Percentiles rank a stretch among this genome's conserved stretches.
Conservation (phyloP, 2,888 invertebrate species). For the Odontocerum albicorne region DNA sequence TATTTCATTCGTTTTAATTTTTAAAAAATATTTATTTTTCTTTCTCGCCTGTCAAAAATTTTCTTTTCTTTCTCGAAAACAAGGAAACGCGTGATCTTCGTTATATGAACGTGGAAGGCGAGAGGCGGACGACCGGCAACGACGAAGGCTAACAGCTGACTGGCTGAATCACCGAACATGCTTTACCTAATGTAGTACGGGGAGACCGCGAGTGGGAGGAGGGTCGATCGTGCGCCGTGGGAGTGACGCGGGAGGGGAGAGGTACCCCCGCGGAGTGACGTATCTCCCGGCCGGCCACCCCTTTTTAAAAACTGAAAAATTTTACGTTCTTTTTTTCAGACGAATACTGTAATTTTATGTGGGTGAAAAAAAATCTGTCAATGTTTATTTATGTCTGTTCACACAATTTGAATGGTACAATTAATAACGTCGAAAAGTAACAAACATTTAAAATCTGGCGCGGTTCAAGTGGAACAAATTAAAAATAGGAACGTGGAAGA, state of each 20-base stretch:
- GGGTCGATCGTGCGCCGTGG: constrained; percentile 2
- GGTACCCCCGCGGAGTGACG: constrained; percentile 33
- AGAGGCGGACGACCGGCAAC: constrained; percentile 20
- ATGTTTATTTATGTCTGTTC: no score
- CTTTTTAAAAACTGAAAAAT: no score
- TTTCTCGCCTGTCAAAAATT: constrained; percentile 3
- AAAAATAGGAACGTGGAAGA: no score
- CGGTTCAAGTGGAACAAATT: no score
- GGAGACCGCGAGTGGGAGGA: constrained; percentile 12
- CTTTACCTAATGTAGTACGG: constrained; percentile 28
- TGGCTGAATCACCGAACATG: constrained; percentile 51
- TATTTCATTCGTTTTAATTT: no score
- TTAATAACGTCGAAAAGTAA: no score
- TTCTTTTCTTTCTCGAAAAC: not conserved
- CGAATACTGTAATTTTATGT: no score
- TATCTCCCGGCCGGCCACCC: constrained; percentile 23
- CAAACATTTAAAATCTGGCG: no score
- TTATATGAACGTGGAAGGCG: not conserved
- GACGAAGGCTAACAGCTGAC: constrained; percentile 53
- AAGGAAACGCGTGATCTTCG: constrained; percentile 4
- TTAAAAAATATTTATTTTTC: no score
- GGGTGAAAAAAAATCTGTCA: no score
- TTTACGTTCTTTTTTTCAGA: no score
- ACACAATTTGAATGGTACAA: no score
- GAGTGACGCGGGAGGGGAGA: constrained; percentile 12